phyloP scores from a whole-genome alignment of 2,888 invertebrate species.

The Leptinotarsa rubiginosa region DNA sequence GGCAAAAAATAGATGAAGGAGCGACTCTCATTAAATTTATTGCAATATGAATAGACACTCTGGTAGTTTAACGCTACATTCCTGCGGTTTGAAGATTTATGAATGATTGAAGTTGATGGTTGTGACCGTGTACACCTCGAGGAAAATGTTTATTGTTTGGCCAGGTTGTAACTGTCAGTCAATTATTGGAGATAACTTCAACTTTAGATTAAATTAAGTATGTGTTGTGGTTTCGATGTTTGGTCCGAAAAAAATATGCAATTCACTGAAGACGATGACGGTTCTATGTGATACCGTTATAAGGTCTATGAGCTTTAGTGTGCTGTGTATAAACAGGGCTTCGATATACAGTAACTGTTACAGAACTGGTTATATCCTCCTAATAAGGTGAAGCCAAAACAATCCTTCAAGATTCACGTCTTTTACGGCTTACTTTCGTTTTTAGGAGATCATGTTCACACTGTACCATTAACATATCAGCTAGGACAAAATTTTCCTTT shows the following conservation, averaged over 20 bases:
- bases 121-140: background rate
- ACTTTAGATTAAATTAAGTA: background rate
- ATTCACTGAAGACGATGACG: background rate
- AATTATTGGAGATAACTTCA: background rate
- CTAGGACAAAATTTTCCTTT: too few relatives aligned
- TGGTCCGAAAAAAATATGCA: background rate
- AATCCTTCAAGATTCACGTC: too few relatives aligned
- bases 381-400: too few relatives aligned
- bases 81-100: constrained; percentile 12
- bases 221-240: constrained; percentile 1
- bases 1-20: background rate
- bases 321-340: background rate
- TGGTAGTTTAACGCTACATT: background rate
- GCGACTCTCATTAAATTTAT: background rate
- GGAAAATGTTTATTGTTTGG: constrained; percentile 1
- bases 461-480: too few relatives aligned
- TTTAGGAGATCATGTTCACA: too few relatives aligned
- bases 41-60: background rate
- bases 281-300: background rate
- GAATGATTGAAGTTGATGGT: constrained; percentile 17
- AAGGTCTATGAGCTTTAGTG: background rate
- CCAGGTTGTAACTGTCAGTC: background rate
- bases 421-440: too few relatives aligned
- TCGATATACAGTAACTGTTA: too few relatives aligned
- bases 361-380: too few relatives aligned